phyloP scores from a whole-genome alignment of 1,140 invertebrate species.

The Lerema accius region DNA sequence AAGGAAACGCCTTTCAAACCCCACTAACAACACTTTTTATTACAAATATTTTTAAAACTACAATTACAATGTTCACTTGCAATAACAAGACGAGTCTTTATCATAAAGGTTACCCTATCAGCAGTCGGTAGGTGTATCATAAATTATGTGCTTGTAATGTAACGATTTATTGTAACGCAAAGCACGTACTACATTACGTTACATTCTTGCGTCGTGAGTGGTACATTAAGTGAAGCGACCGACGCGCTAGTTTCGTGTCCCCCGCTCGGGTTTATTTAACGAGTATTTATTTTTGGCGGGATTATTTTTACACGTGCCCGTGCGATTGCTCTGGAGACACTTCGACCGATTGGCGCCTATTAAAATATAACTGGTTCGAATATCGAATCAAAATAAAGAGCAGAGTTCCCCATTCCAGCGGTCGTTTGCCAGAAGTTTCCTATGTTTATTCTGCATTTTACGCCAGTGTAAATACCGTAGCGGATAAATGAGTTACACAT shows the following conservation, averaged over 20 bases:
- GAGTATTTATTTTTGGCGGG: slow-evolving; percentile 29
- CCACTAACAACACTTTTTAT: too few relatives aligned
- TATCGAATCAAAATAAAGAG: neutral
- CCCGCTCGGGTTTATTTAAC: slow-evolving; percentile 25
- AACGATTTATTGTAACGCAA: slow-evolving; percentile 5
- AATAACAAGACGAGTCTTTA: too few relatives aligned
- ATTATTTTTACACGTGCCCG: slow-evolving; percentile 30
- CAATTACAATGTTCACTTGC: too few relatives aligned
- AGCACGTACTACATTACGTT: slow-evolving; percentile 14
- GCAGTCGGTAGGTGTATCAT: neutral
- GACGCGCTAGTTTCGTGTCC: neutral
- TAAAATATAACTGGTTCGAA: neutral
- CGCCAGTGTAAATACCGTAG: too few relatives aligned
- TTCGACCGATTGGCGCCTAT: neutral
- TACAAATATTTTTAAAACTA: too few relatives aligned
- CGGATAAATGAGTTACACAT: too few relatives aligned
- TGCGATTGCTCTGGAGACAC: slow-evolving; percentile 27
- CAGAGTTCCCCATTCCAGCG: neutral
- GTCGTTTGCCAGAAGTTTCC: neutral
- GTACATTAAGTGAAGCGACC: slow-evolving; percentile 18
- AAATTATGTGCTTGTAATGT: neutral
- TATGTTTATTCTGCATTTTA: neutral
- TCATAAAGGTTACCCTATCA: neutral
- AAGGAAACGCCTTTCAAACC: too few relatives aligned
- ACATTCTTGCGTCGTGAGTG: slow-evolving; percentile 8